Base-by-base conservation (phyloP, 2,113 vertebrate species). In the Petaurus breviceps region DNA sequence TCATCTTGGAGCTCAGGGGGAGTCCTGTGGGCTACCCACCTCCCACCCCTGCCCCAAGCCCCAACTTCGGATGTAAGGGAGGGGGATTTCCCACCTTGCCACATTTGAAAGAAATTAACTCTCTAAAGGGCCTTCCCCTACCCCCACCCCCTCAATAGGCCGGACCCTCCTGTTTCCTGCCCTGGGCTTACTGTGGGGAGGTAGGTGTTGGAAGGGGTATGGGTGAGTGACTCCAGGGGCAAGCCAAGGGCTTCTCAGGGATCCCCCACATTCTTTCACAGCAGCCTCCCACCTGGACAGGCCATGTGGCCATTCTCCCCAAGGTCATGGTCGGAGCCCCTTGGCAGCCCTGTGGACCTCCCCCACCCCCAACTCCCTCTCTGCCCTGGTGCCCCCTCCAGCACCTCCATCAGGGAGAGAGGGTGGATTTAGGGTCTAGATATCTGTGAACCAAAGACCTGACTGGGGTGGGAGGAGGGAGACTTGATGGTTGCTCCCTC, bases 261-360 rank as follows among this genome's bases (percentile, higher is more conserved):
- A 99, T 98, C 98, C 99, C 98, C 98, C 98, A 98, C 98, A 99
- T 98, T 98, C 95, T 95, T 98, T 98, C 98, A 98, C 98, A 97
- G 98, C 98, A 98, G 98, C 98, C 97, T 98, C 98, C 98, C 97
- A 25, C 98, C 96, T 97, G 98, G 96, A 96, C 77, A 92, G 96
- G 55, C 98, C 96, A 16, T 19, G 25, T 9, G 90, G 89, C 89
- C 89, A 25, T 28, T 26, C 89, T 90, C 89, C 47, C 46, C 46
- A 23, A 12, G 46, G 89, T n/a, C 24, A 0, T 57, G 94, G 95
- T 95, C 95, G 95, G 94, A 94, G 96, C 96, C 97, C 96, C 94
- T 95, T 92, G 95, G 90, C 91, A 95, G 92, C 93, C 92, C 92
- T 84, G 28, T 37, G 61, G 61, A 31, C 61, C 61, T 68, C 31